Conservation (phyloP, 2,113 vertebrate genomes). For the Engraulis encrasicolus region DNA sequence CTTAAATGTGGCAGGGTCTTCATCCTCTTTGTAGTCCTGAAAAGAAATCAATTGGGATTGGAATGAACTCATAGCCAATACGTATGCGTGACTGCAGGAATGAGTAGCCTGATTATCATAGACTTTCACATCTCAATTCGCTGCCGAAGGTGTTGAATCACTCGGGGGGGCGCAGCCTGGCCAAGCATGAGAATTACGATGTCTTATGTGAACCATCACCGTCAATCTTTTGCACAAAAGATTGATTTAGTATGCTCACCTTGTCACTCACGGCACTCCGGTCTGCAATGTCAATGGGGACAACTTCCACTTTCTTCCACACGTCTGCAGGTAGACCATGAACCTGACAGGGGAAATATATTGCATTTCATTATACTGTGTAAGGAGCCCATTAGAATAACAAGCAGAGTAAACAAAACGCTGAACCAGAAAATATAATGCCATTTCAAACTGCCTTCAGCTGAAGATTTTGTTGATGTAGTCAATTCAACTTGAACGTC, state of each 20-base stretch:
- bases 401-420: too few species aligned
- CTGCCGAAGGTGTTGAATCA: too few species aligned
- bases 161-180: too few species aligned
- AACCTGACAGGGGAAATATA: constrained; percentile 73
- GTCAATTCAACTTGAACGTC: too few species aligned
- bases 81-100: neutral
- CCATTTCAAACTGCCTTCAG: too few species aligned
- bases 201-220: neutral
- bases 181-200: neutral
- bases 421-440: too few species aligned
- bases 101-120: too few species aligned
- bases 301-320: constrained; percentile 81
- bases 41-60: constrained; percentile 5
- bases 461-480: too few species aligned
- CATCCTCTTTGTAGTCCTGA: constrained; percentile 93
- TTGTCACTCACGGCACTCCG: constrained; percentile 77
- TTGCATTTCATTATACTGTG: too few species aligned
- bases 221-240: neutral
- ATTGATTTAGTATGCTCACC: constrained; percentile 66
- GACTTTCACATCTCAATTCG: too few species aligned
- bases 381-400: too few species aligned
- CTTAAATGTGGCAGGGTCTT: constrained; percentile 89
- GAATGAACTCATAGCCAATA: neutral
- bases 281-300: constrained; percentile 93
- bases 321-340: constrained; percentile 83